These are phyloP conservation scores for Parthenolecanium corni DNA, from an alignment of 2,888 invertebrate species.

Conservation along the genomic window DNA sequence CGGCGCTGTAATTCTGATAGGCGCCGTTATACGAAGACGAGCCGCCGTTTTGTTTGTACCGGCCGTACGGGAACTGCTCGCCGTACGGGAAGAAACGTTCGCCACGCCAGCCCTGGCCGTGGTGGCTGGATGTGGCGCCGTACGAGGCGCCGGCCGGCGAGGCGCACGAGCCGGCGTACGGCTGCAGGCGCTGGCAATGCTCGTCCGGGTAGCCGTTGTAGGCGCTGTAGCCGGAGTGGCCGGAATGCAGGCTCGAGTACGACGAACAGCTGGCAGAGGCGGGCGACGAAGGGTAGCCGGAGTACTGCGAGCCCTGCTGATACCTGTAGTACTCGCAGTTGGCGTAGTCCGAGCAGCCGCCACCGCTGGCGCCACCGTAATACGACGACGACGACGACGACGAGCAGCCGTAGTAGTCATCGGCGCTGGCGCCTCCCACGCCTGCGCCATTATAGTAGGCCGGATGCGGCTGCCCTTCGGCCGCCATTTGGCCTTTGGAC, in stretches of 20 bases:
- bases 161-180: not conserved
- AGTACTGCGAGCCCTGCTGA: not conserved
- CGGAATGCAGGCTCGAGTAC: no score
- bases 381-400: slow-evolving; percentile 8
- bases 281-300: not conserved
- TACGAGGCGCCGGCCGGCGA: not conserved
- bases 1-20: slow-evolving; percentile 1
- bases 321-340: slow-evolving; percentile 20
- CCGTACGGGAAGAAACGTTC: slow-evolving; percentile 33
- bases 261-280: no score
- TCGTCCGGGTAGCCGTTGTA: slow-evolving; percentile 1
- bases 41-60: not conserved
- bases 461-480: not conserved
- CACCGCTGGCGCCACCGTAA: no score
- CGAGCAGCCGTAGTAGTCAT: slow-evolving; percentile 12
- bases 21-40: not conserved
- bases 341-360: slow-evolving; percentile 9
- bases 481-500: not conserved
- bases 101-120: not conserved
- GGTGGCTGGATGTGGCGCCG: not conserved
- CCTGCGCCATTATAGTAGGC: not conserved
- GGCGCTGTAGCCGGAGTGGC: no score
- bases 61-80: slow-evolving; percentile 32
- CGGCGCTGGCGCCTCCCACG: no score
- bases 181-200: not conserved